These are phyloP conservation scores for Sylvilagus bachmani DNA, from an alignment of 2,113 vertebrate species.

Conservation along the genomic window DNA sequence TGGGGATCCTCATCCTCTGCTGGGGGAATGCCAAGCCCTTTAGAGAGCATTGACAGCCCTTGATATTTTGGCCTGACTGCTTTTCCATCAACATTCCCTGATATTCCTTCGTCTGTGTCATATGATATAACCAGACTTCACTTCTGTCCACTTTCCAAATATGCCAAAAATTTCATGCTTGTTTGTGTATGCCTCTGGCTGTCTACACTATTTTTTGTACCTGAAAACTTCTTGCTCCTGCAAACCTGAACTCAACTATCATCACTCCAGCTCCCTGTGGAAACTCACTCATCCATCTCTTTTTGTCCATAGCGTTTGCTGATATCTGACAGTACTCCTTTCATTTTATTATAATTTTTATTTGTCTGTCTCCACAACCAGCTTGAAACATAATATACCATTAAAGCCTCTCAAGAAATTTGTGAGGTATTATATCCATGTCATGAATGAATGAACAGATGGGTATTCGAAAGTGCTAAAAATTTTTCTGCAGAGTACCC, in stretches of 20 bases:
- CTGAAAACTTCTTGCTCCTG: background rate
- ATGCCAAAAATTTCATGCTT: background rate
- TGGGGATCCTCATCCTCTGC: background rate
- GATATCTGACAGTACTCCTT: background rate
- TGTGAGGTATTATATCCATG: background rate
- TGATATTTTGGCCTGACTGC: background rate
- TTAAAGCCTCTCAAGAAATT: background rate
- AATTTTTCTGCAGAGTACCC: background rate
- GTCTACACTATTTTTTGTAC: slow-evolving; percentile 2
- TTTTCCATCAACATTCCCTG: slow-evolving; percentile 42
- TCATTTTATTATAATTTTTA: slow-evolving; percentile 42
- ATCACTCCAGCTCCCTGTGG: background rate
- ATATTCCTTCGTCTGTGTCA: background rate
- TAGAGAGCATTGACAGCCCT: background rate
- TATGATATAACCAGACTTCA: slow-evolving; percentile 44
- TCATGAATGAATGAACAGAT: background rate
- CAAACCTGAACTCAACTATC: background rate
- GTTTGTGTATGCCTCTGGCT: background rate
- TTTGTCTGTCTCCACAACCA: background rate
- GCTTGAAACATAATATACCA: background rate
- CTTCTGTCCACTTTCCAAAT: slow-evolving; percentile 60
- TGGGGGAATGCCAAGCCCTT: slow-evolving; percentile 16
- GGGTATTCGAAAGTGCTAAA: background rate
- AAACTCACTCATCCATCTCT: background rate
- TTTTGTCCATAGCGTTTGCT: background rate